Conservation (phyloP, 1,140 invertebrate genomes). For the Thaumetopoea pityocampa region DNA sequence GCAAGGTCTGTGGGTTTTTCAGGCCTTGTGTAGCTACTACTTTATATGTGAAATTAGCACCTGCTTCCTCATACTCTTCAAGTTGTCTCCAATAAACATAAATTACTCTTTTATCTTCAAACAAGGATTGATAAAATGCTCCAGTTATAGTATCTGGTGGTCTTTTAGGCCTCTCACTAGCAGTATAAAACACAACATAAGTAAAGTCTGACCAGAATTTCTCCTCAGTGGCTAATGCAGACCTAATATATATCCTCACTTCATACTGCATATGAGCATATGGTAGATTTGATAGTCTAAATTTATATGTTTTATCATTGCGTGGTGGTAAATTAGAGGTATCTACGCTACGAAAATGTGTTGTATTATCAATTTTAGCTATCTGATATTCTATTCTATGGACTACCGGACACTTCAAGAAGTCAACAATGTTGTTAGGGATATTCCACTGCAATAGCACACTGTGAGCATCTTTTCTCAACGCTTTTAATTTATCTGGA, state of each 20-base stretch:
- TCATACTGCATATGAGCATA: conserved; percentile 83
- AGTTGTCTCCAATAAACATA: conserved; percentile 84
- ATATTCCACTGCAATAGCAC: conserved; percentile 78
- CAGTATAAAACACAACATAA: conserved; percentile 76
- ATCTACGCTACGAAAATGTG: conserved; percentile 73
- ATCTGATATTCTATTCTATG: conserved; percentile 80
- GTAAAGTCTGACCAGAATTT: conserved; percentile 81
- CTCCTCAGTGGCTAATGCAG: conserved; percentile 69
- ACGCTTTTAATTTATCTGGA: conserved; percentile 75
- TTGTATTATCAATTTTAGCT: conserved; percentile 76
- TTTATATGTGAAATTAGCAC: conserved; percentile 60
- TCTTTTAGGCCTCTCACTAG: conserved; percentile 76
- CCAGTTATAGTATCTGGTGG: conserved; percentile 80
- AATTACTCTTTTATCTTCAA: conserved; percentile 73
- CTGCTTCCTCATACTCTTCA: conserved; percentile 75
- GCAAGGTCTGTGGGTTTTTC: conserved; percentile 31
- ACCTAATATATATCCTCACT: conserved; percentile 79
- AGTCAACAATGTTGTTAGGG: conserved; percentile 76
- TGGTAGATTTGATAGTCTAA: conserved; percentile 77
- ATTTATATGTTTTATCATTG: conserved; percentile 59
- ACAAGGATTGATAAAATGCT: conserved; percentile 79
- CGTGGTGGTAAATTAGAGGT: conserved; percentile 37
- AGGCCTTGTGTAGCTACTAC: conserved; percentile 37
- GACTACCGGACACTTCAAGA: conserved; percentile 76
- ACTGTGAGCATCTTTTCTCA: conserved; percentile 77